phyloP scores from a whole-genome alignment of 2,888 invertebrate species.

The Drosophila neutralis region DNA sequence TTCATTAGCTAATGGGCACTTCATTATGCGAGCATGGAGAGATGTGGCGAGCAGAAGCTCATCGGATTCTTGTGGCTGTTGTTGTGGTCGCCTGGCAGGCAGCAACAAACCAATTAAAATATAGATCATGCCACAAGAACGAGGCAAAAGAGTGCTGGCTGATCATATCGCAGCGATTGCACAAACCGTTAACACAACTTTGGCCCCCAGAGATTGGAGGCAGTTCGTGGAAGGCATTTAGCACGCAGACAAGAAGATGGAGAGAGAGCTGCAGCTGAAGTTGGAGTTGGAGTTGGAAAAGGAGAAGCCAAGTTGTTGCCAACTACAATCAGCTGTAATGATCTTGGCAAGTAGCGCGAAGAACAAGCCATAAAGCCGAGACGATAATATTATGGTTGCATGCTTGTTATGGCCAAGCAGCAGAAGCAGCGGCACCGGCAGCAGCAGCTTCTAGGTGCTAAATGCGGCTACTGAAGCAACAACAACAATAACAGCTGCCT shows the following conservation, averaged over 20 bases:
- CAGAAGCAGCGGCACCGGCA: constrained; percentile 13
- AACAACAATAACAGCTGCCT: not conserved
- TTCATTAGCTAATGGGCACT: constrained; percentile 75
- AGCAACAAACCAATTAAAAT: constrained; percentile 71
- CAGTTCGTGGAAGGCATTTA: constrained; percentile 72
- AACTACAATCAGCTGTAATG: constrained; percentile 37
- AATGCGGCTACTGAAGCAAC: constrained; percentile 36
- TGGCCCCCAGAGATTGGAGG: constrained; percentile 52
- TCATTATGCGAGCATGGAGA: constrained; percentile 44
- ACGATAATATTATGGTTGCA: constrained; percentile 54
- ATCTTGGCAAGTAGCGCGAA: constrained; percentile 54
- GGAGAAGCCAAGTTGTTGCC: constrained; percentile 32
- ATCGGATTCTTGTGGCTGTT: constrained; percentile 28
- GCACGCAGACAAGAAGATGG: constrained; percentile 48
- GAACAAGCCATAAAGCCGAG: constrained; percentile 70
- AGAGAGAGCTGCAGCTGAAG: not conserved
- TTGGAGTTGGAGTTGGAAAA: constrained; percentile 4
- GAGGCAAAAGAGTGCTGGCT: constrained; percentile 16
- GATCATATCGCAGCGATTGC: constrained; percentile 56
- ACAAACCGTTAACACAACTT: constrained; percentile 66
- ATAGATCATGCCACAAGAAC: constrained; percentile 69
- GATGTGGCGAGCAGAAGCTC: constrained; percentile 10
- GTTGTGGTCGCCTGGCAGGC: constrained; percentile 2
- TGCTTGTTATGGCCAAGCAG: constrained; percentile 52
- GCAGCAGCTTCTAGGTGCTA: constrained; percentile 47